phyloP scores from a whole-genome alignment of 30 jellyfish, hydroid and myxozoan genomes.

The Pelagia noctiluca region DNA sequence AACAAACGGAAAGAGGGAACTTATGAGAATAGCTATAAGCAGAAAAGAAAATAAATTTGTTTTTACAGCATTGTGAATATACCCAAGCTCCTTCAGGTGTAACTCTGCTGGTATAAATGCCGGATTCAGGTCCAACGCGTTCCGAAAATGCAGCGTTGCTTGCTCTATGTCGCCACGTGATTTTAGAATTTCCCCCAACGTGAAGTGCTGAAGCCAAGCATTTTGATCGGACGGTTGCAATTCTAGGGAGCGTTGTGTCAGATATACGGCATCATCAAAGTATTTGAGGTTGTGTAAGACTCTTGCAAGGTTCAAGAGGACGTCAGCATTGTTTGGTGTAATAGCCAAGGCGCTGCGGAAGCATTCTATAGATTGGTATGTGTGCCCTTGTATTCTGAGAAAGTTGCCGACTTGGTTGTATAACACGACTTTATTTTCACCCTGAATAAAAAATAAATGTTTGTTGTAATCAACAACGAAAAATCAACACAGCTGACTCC shows the following conservation, averaged over 20 bases:
- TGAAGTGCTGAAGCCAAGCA: conserved; percentile 95
- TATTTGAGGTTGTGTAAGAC: conserved; percentile 77
- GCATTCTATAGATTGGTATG: conserved; percentile 94
- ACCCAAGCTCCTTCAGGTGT: conserved; percentile 79
- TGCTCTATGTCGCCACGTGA: conserved; percentile 78
- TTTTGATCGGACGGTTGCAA: conserved; percentile 76
- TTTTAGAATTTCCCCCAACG: conserved; percentile 84
- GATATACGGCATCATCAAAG: conserved; percentile 81
- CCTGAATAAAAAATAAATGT: conserved; percentile 49
- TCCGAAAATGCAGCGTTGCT: conserved; percentile 78
- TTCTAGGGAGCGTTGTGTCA: conserved; percentile 85
- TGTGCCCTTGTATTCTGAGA: conserved; percentile 89
- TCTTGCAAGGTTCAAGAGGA: conserved; percentile 89
- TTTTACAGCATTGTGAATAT: conserved; percentile 49
- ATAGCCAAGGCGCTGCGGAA: conserved; percentile 87
- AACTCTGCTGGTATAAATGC: conserved; percentile 86
- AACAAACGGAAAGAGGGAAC: conserved; percentile 70
- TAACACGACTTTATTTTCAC: conserved; percentile 86
- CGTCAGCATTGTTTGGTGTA: conserved; percentile 85
- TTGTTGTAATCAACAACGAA: too few species aligned
- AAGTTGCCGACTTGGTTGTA: conserved; percentile 91
- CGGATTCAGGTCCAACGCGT: conserved; percentile 88
- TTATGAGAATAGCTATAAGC: conserved; percentile 45
- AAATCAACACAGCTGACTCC: neutral
- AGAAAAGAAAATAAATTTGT: conserved; percentile 47